Evolutionary conservation across 2,113 vertebrate genomes (phyloP).

Genomic region (Elachura formosa): DNA sequence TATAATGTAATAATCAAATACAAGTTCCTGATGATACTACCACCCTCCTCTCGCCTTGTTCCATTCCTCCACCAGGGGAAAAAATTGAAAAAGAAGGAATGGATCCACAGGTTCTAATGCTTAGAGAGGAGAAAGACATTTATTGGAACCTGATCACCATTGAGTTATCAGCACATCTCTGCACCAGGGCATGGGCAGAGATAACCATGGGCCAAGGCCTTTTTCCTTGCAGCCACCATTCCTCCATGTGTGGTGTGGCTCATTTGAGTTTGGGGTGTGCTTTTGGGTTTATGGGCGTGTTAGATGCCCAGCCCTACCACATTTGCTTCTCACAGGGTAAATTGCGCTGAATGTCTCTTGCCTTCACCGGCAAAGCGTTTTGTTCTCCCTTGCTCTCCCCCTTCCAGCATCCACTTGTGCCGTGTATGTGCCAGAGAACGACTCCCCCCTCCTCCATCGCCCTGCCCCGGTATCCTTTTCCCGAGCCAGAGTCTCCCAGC

Average conservation of each 20-base stretch:
- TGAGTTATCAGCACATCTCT: rapidly evolving
- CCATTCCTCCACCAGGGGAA: neutral
- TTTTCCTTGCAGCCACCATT: neutral
- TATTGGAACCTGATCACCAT: neutral
- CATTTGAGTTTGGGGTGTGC: neutral
- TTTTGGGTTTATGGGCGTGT: neutral
- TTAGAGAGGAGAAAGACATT: neutral
- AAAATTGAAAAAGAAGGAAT: neutral
- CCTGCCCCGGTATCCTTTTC: neutral
- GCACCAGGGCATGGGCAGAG: too few relatives aligned
- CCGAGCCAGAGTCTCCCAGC: neutral
- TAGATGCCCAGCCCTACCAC: rapidly evolving
- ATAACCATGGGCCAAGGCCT: rapidly evolving
- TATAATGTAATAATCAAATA: neutral
- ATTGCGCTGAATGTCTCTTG: rapidly evolving
- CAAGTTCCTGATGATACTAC: neutral
- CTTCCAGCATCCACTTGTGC: neutral
- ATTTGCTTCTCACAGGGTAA: neutral
- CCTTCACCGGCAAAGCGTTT: neutral
- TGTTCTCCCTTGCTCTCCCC: neutral
- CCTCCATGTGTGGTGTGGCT: neutral
- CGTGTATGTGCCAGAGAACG: neutral
- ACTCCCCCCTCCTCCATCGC: neutral
- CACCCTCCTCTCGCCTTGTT: neutral
- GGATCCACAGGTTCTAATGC: neutral